phyloP scores from a whole-genome alignment of 2,797 vertebrate genomes.

The Ficedula albicollis region DNA sequence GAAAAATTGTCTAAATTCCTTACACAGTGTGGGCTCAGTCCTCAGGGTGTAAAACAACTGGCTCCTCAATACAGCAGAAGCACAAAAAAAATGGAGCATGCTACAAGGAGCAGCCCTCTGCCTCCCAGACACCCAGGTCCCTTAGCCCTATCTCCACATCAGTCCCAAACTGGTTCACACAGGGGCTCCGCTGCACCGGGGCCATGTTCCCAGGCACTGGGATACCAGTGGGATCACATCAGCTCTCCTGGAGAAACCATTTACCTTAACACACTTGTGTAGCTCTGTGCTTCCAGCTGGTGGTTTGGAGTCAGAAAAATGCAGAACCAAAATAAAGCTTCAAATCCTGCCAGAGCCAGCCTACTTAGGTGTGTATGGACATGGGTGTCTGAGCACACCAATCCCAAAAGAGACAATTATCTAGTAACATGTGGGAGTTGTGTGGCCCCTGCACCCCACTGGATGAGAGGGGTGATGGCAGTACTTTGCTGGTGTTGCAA shows the following conservation, averaged over 20 bases:
- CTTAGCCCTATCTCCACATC: fast-evolving
- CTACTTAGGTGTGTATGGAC: neutral
- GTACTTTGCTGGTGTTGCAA: neutral
- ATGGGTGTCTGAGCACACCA: neutral
- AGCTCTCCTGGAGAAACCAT: neutral
- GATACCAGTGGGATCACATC: neutral
- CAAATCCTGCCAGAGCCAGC: neutral
- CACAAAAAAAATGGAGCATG: fast-evolving
- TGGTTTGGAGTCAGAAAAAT: neutral
- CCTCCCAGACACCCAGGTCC: neutral
- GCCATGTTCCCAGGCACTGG: neutral
- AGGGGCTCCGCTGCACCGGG: neutral
- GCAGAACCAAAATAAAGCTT: neutral
- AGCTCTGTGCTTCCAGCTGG: neutral
- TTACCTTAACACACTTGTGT: neutral
- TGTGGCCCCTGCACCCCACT: neutral
- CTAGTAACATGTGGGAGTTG: neutral
- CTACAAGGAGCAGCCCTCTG: neutral
- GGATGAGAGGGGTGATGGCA: neutral
- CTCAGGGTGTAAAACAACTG: neutral
- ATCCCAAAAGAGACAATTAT: neutral
- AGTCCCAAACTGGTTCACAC: fast-evolving
- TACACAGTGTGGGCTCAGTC: fast-evolving
- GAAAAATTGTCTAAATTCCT: neutral
- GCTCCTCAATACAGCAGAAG: neutral